Evolutionary conservation across 2,888 invertebrate species (phyloP), one percentile per base, ranked within the genome.

Genomic region (Megalurothrips usitatus): DNA sequence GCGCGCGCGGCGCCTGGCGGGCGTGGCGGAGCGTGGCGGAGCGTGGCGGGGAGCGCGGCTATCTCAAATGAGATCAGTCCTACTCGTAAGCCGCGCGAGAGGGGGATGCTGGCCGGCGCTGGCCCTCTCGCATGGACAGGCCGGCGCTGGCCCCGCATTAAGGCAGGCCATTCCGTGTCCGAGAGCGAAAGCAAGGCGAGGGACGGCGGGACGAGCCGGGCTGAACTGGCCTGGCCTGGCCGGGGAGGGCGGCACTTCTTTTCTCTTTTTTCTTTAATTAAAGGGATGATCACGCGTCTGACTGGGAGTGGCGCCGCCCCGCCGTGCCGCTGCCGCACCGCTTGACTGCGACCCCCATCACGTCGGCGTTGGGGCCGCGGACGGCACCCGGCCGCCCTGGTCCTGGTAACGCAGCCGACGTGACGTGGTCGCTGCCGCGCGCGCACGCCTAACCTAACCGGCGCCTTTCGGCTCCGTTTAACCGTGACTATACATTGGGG

Each of bases 31-130:
- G 52, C 52, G 52, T 52, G 17, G 58, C 58, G 14, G 68, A 8
- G n/a, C 68, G 68, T 9, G 11, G n/a, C 8, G 6, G 23, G 68
- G 68, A 11, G 11, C 23, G 68, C 12, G 11, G 26, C 68, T 26
- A 75, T 75, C 68, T 75, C 68, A 75, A 75, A 75, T 75, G 68
- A 75, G 68, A 75, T 75, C 68, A 26, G 68, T 26, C 68, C 68
- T 75, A 75, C 68, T 75, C 68, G 68, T 75, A 75, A 75, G 68
- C 68, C 26, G 68, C 68, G 68, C 68, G n/a, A 17, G 34, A 43
- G 34, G 3, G 34, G 34, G 34, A 43, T 0, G 58, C 12, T n/a
- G 58, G 58, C 17, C 12, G 17, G 58, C 19, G 58, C 58, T 17
- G 58, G 6, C 34, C 34, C 34, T 43, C 34, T 43, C 34, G 34